Conservation (phyloP, 2,888 invertebrate genomes). For the Drosophila crucigera region DNA sequence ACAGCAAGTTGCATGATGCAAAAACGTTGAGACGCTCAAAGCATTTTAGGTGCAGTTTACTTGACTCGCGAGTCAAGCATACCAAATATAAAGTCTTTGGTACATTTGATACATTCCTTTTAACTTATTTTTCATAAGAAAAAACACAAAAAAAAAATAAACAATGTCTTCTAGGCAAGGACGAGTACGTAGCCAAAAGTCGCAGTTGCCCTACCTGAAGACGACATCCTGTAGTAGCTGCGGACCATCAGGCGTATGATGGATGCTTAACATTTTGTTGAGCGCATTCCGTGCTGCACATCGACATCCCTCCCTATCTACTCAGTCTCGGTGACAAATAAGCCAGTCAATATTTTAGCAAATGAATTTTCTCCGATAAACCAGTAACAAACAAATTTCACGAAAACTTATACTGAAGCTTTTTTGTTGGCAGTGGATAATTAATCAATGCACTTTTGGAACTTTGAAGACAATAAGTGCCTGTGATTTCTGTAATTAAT, state of each 20-base stretch:
- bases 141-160: constrained; percentile 33
- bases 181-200: constrained; percentile 52
- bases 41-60: constrained; percentile 63
- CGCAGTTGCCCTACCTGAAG: constrained; percentile 33
- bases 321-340: constrained; percentile 54
- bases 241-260: constrained; percentile 59
- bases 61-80: constrained; percentile 61
- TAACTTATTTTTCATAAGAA: constrained; percentile 57
- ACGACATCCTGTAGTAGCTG: background rate
- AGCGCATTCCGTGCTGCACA: constrained; percentile 35
- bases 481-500: background rate
- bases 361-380: constrained; percentile 77
- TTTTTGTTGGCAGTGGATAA: background rate
- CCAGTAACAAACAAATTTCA: constrained; percentile 39
- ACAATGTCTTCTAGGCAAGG: constrained; percentile 40
- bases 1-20: constrained; percentile 14
- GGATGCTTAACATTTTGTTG: constrained; percentile 58
- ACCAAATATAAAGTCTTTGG: constrained; percentile 11
- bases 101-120: constrained; percentile 60
- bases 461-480: background rate
- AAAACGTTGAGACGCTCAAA: constrained; percentile 43
- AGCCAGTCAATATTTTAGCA: constrained; percentile 75
- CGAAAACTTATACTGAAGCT: constrained; percentile 12
- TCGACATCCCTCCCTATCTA: constrained; percentile 16
- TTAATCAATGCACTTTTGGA: background rate